Base-by-base conservation (phyloP, 2,797 vertebrate genomes). In the Epinephelus malabaricus region DNA sequence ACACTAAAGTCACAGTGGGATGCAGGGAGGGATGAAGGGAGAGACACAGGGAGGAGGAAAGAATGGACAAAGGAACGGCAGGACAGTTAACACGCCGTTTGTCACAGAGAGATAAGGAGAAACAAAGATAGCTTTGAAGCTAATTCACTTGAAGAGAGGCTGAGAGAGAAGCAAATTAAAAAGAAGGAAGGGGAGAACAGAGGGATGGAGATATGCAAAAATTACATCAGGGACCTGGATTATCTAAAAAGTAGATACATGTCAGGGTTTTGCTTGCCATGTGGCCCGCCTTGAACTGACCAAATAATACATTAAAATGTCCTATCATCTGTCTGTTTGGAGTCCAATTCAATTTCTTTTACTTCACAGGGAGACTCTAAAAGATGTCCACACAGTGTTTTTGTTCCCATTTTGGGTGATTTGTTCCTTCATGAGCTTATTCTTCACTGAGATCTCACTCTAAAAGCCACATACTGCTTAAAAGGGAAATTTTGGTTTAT, bases 61-160 rank as follows among this genome's bases (percentile, higher is more conserved):
- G 47, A 40, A 25, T 55, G 72, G 72, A 55, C 76, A 78, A 63
- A 76, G 50, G 59, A 45, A 79, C 17, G 3, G 64, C 63, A 53
- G 64, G 63, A 81, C 73, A 60, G 78, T 71, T 66, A 70, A 81
- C 11, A 18, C 55, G 60, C 75, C 61, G 62, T 79, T 87, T 82
- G 78, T 87, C 59, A 81, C 73, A 82, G 59, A 23, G 62, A 84
- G 75, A 83, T 59, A 55, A 83, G 61, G 49, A 73, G 67, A 13
- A 77, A 86, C 59, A 85, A 72, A 84, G 69, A 69, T 15, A 17
- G 63, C 83, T 84, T 83, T 83, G 71, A 86, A 69, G 73, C 73
- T 38, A 58, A 71, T 69, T 83, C 62, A 81, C 56, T 82, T 78
- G 56, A 73, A 63, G 21, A 13, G 50, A 27, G n/a, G 0, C 3